These are phyloP conservation scores for Dynastes maya DNA, from an alignment of 2,888 invertebrate species.

Conservation along the genomic window DNA sequence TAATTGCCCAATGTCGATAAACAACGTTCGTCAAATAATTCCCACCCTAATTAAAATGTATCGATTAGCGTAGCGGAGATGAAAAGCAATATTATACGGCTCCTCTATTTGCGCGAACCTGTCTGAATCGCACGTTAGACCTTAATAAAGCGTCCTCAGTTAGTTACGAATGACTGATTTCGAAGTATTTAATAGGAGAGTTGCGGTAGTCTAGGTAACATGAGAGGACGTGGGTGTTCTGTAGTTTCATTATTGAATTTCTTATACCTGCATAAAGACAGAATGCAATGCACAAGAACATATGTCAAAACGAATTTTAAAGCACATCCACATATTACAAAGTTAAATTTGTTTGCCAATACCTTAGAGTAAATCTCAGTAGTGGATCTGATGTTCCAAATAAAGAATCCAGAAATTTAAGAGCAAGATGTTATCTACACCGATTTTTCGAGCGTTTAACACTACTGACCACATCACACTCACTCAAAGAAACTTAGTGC, in stretches of 20 bases:
- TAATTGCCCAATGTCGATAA: background rate
- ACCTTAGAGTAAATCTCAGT: no score
- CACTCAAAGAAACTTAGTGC: no score
- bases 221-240: background rate
- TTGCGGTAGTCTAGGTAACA: slow-evolving; percentile 43
- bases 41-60: slow-evolving; percentile 24
- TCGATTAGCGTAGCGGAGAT: background rate
- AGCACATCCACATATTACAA: no score
- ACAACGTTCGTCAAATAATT: background rate
- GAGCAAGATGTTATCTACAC: no score
- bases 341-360: no score
- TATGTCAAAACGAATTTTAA: no score
- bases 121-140: slow-evolving; percentile 16
- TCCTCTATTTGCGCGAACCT: slow-evolving; percentile 20
- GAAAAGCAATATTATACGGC: slow-evolving; percentile 30
- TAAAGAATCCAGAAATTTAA: no score
- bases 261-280: background rate
- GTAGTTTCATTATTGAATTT: background rate
- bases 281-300: no score
- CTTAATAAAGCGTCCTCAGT: slow-evolving; percentile 37
- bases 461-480: no score
- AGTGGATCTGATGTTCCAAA: no score
- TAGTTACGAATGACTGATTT: slow-evolving; percentile 43
- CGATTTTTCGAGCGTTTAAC: no score
- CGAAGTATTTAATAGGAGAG: slow-evolving; percentile 46